Conservation (phyloP, 2,888 invertebrate species). For the Dromius quadrimaculatus region DNA sequence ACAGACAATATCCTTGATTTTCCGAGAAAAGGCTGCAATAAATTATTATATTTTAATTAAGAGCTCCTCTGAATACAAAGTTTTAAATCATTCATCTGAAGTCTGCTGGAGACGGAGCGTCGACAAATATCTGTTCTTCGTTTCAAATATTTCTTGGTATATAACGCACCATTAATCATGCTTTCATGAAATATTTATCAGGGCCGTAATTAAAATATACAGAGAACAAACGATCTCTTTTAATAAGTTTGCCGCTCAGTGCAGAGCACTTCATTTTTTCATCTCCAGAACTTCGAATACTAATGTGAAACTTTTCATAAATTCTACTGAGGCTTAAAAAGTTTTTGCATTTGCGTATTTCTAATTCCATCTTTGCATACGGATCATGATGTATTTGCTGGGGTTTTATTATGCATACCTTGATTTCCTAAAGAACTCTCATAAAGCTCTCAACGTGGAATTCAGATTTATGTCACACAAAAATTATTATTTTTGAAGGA, state of each 20-base stretch:
- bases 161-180: conserved; percentile 46
- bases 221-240: conserved; percentile 48
- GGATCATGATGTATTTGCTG: conserved; percentile 11
- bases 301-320: conserved; percentile 48
- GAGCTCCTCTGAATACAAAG: conserved; percentile 3
- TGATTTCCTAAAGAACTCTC: conserved; percentile 38
- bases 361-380: conserved; percentile 26
- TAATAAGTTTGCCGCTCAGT: conserved; percentile 46
- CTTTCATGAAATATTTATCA: conserved; percentile 52
- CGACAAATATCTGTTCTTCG: conserved; percentile 30
- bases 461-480: conserved; percentile 26
- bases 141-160: conserved; percentile 21
- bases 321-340: conserved; percentile 26
- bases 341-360: conserved; percentile 13
- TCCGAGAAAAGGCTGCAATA: not conserved
- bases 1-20: not conserved
- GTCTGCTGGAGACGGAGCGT: not conserved
- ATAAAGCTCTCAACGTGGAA: conserved; percentile 17
- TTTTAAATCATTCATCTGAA: conserved; percentile 1
- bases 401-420: conserved; percentile 39
- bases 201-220: conserved; percentile 49
- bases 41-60: conserved; percentile 21
- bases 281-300: conserved; percentile 38
- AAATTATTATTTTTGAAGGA: conserved; percentile 24
- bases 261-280: conserved; percentile 37